Percentiles rank a stretch among this genome's conserved stretches.
Evolutionary conservation across 2,888 invertebrate genomes (phyloP).

Genomic region (Steromphala cineraria): DNA sequence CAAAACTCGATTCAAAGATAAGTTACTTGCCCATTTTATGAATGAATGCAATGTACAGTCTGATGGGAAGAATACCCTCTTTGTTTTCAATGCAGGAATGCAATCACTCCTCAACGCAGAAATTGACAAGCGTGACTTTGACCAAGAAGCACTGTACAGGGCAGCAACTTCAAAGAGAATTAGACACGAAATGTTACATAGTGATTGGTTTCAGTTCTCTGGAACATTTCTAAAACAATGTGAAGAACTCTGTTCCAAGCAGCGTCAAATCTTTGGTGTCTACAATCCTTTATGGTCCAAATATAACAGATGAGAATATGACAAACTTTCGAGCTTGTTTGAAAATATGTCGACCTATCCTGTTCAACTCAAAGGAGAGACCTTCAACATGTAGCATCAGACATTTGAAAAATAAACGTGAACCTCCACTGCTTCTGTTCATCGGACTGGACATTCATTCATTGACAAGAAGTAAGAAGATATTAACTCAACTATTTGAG

Average conservation of each 20-base stretch:
- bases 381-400: neutral
- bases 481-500: slow-evolving; percentile 14
- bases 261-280: slow-evolving; percentile 9
- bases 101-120: slow-evolving; percentile 18
- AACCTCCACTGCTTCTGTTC: slow-evolving; percentile 23
- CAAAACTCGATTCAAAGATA: too few species aligned
- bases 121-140: too few species aligned
- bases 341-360: neutral
- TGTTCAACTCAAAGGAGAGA: neutral
- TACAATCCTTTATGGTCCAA: slow-evolving; percentile 16
- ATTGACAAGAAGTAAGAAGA: slow-evolving; percentile 4
- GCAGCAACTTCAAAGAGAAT: neutral
- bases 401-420: neutral
- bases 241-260: slow-evolving; percentile 24
- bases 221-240: slow-evolving; percentile 19
- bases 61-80: slow-evolving; percentile 16
- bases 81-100: slow-evolving; percentile 29
- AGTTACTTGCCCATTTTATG: too few species aligned
- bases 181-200: neutral
- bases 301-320: neutral
- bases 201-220: slow-evolving; percentile 2
- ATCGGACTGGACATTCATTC: neutral
- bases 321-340: neutral
- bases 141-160: too few species aligned
- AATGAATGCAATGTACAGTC: too few species aligned